Percentiles rank a stretch among this genome's conserved stretches.
Evolutionary conservation across 2,797 vertebrate species (phyloP).

Genomic region (Tapera naevia): DNA sequence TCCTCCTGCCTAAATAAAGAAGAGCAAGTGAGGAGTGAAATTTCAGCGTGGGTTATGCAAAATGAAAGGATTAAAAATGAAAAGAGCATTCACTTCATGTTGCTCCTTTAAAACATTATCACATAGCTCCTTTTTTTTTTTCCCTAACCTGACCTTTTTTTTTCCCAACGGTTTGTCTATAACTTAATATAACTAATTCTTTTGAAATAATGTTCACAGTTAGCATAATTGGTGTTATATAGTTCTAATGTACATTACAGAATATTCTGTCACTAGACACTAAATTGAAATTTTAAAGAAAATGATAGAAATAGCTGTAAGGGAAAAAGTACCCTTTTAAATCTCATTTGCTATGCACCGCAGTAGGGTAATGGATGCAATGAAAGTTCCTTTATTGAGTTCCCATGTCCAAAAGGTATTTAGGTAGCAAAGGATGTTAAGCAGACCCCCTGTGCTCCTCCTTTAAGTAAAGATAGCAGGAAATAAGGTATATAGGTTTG

Average conservation of each 20-base stretch:
- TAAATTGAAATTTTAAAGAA: slow-evolving; percentile 96
- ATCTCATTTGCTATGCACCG: slow-evolving; percentile 97
- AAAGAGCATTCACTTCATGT: slow-evolving; percentile 65
- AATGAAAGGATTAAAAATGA: slow-evolving; percentile 60
- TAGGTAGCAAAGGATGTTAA: slow-evolving; percentile 87
- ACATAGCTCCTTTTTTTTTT: slow-evolving; percentile 41
- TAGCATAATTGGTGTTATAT: slow-evolving; percentile 89
- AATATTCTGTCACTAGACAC: slow-evolving; percentile 89
- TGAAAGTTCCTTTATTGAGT: slow-evolving; percentile 88
- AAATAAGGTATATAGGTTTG: slow-evolving; percentile 86
- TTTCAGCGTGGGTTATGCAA: slow-evolving; percentile 37
- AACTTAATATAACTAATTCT: slow-evolving; percentile 87
- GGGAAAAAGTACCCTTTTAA: slow-evolving; percentile 92
- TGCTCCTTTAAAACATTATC: slow-evolving; percentile 61
- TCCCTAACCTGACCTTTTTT: slow-evolving; percentile 77
- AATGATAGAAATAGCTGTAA: slow-evolving; percentile 90
- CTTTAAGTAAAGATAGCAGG: slow-evolving; percentile 84
- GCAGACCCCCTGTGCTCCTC: slow-evolving; percentile 78
- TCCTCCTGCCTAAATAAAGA: not conserved
- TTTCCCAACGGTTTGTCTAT: slow-evolving; percentile 79
- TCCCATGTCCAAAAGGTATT: slow-evolving; percentile 89
- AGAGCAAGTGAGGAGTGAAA: not conserved
- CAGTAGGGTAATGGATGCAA: slow-evolving; percentile 92
- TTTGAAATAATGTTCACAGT: slow-evolving; percentile 88
- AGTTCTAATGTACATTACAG: slow-evolving; percentile 87